Base-by-base conservation (phyloP, 2,888 invertebrate species). In the Synergus laeviventris region DNA sequence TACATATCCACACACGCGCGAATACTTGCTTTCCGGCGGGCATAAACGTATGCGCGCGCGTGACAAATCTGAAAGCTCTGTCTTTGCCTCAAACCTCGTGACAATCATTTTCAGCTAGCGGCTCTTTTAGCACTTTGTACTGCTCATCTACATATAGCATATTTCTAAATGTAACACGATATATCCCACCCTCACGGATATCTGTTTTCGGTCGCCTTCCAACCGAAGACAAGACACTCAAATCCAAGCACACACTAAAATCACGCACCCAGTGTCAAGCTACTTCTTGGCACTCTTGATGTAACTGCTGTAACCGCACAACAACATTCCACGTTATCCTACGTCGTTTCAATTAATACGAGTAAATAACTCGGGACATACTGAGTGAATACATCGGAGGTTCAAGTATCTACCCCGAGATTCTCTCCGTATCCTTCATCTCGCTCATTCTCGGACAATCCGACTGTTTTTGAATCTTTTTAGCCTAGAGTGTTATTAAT, bases 321-420 rank as follows among this genome's bases (percentile, higher is more conserved):
- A 59, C 59, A 24, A 31, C 60, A 73, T 54, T 59, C 81, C 81
- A 74, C 81, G 81, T 85, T 80, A 82, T 88, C 89, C 89, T 89
- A 89, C 88, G 85, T 84, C 89, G 89, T 88, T 89, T 89, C 88
- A 89, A 89, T 89, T 89, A 89, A 85, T 80, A 81, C 80, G 60
- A 79, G 76, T 64, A 39, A 38, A 8, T 61, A 36, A 74, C 59
- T 74, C 70, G 54, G 56, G 9, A 64, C 8, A 38, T 31, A 31
- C 54, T 45, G 39, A 75, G 62, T n/a, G 62, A 62, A 62, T 42
- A 42, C 12, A 14, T 62, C 38, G 18, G 9, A 36, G n/a, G 36
- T 24, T 54, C 14, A 56, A 61, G 5, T 16, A 61, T 2, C 16
- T 18, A 38, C 2, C 18, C 21, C 18, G 38, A 39, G 24, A 21